Evolutionary conservation across 2,888 invertebrate species (phyloP).

Genomic region (Xestia c-nigrum): DNA sequence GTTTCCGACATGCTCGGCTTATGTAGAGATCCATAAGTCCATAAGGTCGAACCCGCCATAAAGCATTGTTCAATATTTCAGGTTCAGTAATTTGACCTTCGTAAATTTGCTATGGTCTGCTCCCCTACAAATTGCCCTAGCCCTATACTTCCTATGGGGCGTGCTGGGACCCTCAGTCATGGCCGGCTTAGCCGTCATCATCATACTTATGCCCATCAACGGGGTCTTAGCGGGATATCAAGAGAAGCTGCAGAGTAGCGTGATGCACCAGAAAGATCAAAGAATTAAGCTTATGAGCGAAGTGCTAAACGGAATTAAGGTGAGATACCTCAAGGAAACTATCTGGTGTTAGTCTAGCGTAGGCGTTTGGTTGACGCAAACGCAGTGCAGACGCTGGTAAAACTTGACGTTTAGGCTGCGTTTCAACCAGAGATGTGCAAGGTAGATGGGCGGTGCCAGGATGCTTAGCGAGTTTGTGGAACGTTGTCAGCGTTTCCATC

Average conservation of each 20-base stretch:
- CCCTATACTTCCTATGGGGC: conserved; percentile 94
- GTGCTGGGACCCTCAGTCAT: conserved; percentile 94
- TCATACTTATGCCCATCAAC: conserved; percentile 96
- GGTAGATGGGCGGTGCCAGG: no score
- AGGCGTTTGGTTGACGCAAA: neutral
- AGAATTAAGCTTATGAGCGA: conserved; percentile 97
- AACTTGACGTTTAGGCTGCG: neutral
- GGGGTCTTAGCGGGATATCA: conserved; percentile 93
- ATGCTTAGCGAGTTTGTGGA: no score
- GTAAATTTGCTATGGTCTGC: conserved; percentile 96
- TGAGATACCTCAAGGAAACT: conserved; percentile 64
- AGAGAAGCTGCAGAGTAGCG: conserved; percentile 93
- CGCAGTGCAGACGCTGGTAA: neutral
- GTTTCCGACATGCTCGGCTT: neutral
- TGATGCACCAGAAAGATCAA: conserved; percentile 97
- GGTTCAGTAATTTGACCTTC: conserved; percentile 94
- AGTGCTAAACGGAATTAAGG: conserved; percentile 96
- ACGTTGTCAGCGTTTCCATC: no score
- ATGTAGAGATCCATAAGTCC: neutral
- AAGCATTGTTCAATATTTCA: conserved; percentile 51
- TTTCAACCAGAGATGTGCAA: no score
- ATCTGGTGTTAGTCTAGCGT: neutral
- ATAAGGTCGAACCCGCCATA: neutral
- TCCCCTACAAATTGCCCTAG: conserved; percentile 94
- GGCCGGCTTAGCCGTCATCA: conserved; percentile 96